A percentile compares a stretch with the other conserved stretches of the same genome.
These are phyloP conservation scores for Diarsia brunnea DNA, from an alignment of 2,888 invertebrate species.

Conservation along the genomic window DNA sequence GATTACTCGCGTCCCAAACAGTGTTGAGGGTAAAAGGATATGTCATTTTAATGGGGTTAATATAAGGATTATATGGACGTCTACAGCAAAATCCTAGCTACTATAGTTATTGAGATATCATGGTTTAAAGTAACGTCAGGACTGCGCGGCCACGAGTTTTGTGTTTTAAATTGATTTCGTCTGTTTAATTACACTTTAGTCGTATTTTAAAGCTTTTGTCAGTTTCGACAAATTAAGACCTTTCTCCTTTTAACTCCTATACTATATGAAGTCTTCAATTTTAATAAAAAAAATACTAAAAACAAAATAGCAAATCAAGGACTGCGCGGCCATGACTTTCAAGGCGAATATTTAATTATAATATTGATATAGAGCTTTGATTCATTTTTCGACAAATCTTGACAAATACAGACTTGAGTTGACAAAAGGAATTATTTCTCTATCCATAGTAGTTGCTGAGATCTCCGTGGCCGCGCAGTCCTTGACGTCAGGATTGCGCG, in stretches of 20 bases:
- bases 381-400: conserved; percentile 50
- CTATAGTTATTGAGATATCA: too few species aligned
- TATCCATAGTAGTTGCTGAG: conserved; percentile 50
- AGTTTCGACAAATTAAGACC: conserved; percentile 42
- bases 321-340: conserved; percentile 49
- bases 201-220: conserved; percentile 43
- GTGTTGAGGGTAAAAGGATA: too few species aligned
- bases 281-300: conserved; percentile 46
- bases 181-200: conserved; percentile 39
- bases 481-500: conserved; percentile 47
- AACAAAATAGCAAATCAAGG: conserved; percentile 47
- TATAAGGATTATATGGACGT: too few species aligned
- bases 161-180: too few species aligned
- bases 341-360: conserved; percentile 50
- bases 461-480: conserved; percentile 50
- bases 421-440: conserved; percentile 51
- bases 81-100: too few species aligned
- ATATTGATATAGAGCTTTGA: conserved; percentile 49
- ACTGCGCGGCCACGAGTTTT: too few species aligned
- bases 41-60: too few species aligned
- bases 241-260: conserved; percentile 45
- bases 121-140: too few species aligned
- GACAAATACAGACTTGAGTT: conserved; percentile 48
- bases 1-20: conserved; percentile 34
- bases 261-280: conserved; percentile 46